These are phyloP conservation scores for Pseudolaguvia tuberculata DNA, from an alignment of 2,113 vertebrate genomes.

Conservation along the genomic window DNA sequence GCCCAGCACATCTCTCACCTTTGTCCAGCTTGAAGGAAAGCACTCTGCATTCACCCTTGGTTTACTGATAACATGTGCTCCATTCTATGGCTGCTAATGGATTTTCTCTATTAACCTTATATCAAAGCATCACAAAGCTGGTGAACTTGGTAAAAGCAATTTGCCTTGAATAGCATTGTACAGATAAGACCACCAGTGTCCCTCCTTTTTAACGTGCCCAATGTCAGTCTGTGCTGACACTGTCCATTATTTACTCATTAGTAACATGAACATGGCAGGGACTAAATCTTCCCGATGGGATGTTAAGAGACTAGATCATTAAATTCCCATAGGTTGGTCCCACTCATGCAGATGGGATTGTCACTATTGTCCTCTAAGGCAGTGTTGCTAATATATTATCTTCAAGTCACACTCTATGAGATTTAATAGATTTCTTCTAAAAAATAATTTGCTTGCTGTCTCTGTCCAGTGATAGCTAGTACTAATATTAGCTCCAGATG, in stretches of 20 bases:
- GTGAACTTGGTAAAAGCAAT: slow-evolving; percentile 14
- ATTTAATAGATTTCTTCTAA: slow-evolving; percentile 24
- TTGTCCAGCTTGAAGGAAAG: slow-evolving; percentile 15
- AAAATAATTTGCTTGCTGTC: slow-evolving; percentile 22
- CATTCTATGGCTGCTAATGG: slow-evolving; percentile 33
- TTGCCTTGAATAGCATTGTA: neutral
- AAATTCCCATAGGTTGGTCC: slow-evolving; percentile 33
- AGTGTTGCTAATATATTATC: slow-evolving; percentile 15
- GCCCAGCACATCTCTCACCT: slow-evolving; percentile 35
- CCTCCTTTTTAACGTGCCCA: neutral
- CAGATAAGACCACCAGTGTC: neutral
- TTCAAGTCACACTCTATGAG: slow-evolving; percentile 14
- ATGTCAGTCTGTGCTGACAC: neutral
- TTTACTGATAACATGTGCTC: slow-evolving; percentile 27
- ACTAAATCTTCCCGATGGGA: slow-evolving; percentile 26
- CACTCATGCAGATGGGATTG: slow-evolving; percentile 11
- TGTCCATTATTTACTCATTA: slow-evolving; percentile 44
- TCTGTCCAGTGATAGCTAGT: slow-evolving; percentile 24
- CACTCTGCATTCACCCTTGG: slow-evolving; percentile 6
- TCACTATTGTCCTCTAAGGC: slow-evolving; percentile 8
- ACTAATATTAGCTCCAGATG: slow-evolving; percentile 25
- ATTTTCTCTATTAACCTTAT: slow-evolving; percentile 28
- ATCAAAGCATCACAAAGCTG: slow-evolving; percentile 11
- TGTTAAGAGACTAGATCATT: slow-evolving; percentile 32
- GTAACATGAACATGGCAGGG: slow-evolving; percentile 28